Evolutionary conservation across 2,797 vertebrate genomes (phyloP).

Genomic region (Bovichtus diacanthus): DNA sequence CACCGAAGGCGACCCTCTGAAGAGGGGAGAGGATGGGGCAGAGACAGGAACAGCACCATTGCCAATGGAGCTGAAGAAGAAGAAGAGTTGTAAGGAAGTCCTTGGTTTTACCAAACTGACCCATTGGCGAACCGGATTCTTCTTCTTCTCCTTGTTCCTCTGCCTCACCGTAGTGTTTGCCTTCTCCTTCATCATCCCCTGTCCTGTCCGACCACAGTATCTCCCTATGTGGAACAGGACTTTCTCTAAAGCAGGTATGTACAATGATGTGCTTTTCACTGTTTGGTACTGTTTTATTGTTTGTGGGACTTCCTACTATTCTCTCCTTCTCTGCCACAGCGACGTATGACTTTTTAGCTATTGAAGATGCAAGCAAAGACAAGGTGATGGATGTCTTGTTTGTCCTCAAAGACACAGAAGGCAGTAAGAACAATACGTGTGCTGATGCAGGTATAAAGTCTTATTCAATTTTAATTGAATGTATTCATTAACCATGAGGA

Average conservation of each 20-base stretch:
- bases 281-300: background rate
- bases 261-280: background rate
- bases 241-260: conserved; percentile 85
- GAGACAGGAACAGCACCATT: conserved; percentile 58
- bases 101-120: conserved; percentile 81
- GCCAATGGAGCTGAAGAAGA: conserved; percentile 74
- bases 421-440: conserved; percentile 85
- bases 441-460: conserved; percentile 80
- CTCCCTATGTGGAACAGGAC: conserved; percentile 83
- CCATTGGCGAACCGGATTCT: conserved; percentile 89
- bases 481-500: background rate
- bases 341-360: conserved; percentile 87
- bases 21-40: conserved; percentile 79
- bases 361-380: conserved; percentile 87
- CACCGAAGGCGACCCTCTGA: conserved; percentile 91
- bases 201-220: conserved; percentile 90
- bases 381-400: conserved; percentile 92
- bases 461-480: background rate
- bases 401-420: conserved; percentile 80
- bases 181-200: conserved; percentile 95
- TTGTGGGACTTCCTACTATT: background rate
- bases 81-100: conserved; percentile 70
- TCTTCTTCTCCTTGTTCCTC: conserved; percentile 91
- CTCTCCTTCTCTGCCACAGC: conserved; percentile 73
- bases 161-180: conserved; percentile 93